A percentile compares a stretch with the other conserved stretches of the same genome.
Evolutionary conservation across 2,113 vertebrate genomes (phyloP).

Genomic region (Epinephelus moara): DNA sequence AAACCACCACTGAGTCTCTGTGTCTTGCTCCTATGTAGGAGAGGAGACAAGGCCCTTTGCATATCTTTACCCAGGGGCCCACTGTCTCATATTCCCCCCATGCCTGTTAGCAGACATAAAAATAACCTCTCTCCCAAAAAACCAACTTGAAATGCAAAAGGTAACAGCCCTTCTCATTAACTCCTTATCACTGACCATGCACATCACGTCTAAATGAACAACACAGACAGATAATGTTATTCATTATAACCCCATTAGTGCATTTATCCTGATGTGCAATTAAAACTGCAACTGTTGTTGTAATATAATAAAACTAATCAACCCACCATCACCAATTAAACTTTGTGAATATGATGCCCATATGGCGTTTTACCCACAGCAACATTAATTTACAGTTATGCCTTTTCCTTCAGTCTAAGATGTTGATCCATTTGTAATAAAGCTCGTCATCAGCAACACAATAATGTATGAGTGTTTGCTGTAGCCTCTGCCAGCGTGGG

Average conservation of each 20-base stretch:
- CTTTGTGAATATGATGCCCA: not conserved
- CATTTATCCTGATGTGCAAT: constrained; percentile 19
- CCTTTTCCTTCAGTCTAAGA: not conserved
- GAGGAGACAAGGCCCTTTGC: no score
- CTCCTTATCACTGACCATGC: constrained; percentile 2
- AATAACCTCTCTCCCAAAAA: not conserved
- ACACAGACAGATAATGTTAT: constrained; percentile 12
- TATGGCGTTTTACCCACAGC: not conserved
- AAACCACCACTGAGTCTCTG: no score
- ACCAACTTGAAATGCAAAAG: not conserved
- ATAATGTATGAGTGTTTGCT: constrained; percentile 21
- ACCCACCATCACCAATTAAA: constrained; percentile 21
- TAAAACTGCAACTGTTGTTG: constrained; percentile 5
- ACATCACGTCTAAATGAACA: constrained; percentile 19
- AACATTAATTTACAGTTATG: not conserved
- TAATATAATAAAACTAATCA: constrained; percentile 33
- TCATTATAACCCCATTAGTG: constrained; percentile 21
- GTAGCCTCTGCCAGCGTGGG: not conserved
- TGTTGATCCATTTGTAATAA: constrained; percentile 34
- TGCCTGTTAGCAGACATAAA: not conserved
- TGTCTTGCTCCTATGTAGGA: no score
- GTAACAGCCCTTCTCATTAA: constrained; percentile 3
- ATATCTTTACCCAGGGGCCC: no score
- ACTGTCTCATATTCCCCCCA: no score
- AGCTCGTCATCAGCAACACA: constrained; percentile 18